phyloP scores from a whole-genome alignment of 2,797 vertebrate genomes.

The Steatocranus sp. region DNA sequence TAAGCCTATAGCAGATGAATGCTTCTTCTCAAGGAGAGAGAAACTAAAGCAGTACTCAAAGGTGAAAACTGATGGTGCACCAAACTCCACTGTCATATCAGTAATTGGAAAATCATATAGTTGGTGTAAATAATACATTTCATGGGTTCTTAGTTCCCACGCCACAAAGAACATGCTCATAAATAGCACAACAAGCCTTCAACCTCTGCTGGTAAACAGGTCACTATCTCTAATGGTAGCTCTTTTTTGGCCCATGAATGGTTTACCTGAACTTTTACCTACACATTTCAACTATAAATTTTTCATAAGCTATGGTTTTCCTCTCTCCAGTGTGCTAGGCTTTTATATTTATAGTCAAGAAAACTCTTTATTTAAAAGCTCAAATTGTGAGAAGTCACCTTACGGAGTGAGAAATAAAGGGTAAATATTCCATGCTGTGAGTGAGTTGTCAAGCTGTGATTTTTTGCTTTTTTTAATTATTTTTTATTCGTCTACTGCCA shows the following conservation, averaged over 20 bases:
- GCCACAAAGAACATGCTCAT: background rate
- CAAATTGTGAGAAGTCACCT: background rate
- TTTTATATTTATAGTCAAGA: slow-evolving; percentile 20
- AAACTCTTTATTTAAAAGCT: slow-evolving; percentile 12
- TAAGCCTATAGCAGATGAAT: background rate
- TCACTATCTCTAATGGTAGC: slow-evolving; percentile 42
- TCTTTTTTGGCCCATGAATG: slow-evolving; percentile 32
- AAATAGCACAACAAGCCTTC: background rate
- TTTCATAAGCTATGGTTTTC: slow-evolving; percentile 26
- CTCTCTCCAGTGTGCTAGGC: background rate
- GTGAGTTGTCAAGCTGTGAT: background rate
- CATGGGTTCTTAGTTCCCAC: background rate
- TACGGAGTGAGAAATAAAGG: background rate
- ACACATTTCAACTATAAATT: slow-evolving; percentile 27
- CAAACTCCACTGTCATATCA: background rate
- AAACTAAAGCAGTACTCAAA: background rate
- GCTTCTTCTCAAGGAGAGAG: background rate
- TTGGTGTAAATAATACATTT: background rate
- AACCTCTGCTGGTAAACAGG: slow-evolving; percentile 2
- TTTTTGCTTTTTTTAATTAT: background rate
- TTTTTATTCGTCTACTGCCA: background rate
- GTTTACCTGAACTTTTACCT: slow-evolving; percentile 58
- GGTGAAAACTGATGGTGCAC: background rate
- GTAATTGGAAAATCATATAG: background rate
- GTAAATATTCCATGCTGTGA: background rate